These are phyloP conservation scores for Drosophila kanapiae DNA, from an alignment of 1,140 invertebrate genomes.

Conservation along the genomic window DNA sequence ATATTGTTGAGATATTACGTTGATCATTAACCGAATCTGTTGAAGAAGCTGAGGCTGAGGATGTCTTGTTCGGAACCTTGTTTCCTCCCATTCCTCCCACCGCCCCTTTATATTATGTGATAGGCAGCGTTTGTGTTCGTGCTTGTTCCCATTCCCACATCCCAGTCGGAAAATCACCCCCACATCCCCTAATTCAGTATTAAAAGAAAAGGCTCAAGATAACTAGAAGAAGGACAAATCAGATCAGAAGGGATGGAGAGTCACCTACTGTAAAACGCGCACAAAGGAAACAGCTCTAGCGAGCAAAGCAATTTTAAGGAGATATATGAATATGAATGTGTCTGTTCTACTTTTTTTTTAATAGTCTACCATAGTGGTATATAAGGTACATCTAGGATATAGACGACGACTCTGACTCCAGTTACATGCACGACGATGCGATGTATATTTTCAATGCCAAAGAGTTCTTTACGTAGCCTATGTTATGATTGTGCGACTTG, in stretches of 20 bases:
- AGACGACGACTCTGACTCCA: conserved; percentile 12
- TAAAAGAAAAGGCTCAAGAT: conserved; percentile 43
- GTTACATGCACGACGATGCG: conserved; percentile 18
- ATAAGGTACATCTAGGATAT: conserved; percentile 55
- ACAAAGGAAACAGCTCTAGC: conserved; percentile 48
- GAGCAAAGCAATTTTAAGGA: conserved; percentile 47
- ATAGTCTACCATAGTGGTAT: conserved; percentile 60
- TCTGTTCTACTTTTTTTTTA: conserved; percentile 54
- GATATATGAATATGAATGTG: conserved; percentile 34
- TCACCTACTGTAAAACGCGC: conserved; percentile 57
- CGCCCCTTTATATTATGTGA: conserved; percentile 19
- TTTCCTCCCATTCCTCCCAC: conserved; percentile 15
- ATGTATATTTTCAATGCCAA: conserved; percentile 75
- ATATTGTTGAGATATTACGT: conserved; percentile 32
- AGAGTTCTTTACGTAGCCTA: conserved; percentile 71
- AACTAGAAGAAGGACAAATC: conserved; percentile 67
- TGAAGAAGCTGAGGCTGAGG: conserved; percentile 2
- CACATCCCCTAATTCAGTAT: conserved; percentile 39
- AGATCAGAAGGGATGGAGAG: conserved; percentile 23
- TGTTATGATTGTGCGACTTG: conserved; percentile 56
- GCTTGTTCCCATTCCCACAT: conserved; percentile 23
- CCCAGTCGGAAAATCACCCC: conserved; percentile 1
- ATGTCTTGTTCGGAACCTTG: conserved; percentile 49
- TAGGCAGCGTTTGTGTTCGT: conserved; percentile 25
- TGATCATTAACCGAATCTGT: conserved; percentile 34